Conservation (phyloP, 1,140 invertebrate species). For the Whitmania pigra region DNA sequence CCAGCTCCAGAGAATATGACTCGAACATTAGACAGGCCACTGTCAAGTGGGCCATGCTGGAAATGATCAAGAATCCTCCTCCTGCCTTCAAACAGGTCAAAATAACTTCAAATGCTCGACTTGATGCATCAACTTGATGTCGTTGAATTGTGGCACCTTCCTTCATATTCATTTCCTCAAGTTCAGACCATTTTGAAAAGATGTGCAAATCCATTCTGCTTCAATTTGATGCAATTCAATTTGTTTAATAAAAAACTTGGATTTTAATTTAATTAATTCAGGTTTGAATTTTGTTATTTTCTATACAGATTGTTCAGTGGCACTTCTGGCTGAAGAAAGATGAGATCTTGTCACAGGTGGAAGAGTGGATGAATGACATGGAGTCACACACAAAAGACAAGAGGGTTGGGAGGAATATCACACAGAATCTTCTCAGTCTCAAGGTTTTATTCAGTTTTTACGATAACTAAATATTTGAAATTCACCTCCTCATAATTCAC, state of each 20-base stretch:
- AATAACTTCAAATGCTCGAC: too few relatives aligned
- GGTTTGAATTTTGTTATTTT: slow-evolving; percentile 13
- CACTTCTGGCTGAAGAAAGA: slow-evolving; percentile 89
- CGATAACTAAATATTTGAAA: not conserved
- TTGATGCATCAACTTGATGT: too few relatives aligned
- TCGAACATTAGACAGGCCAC: slow-evolving; percentile 88
- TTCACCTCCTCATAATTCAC: not conserved
- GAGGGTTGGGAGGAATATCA: slow-evolving; percentile 54
- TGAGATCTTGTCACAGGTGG: slow-evolving; percentile 74
- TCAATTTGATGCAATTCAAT: too few relatives aligned
- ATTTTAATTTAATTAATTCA: too few relatives aligned
- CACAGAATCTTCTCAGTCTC: slow-evolving; percentile 60
- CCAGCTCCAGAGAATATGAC: slow-evolving; percentile 77
- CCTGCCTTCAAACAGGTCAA: slow-evolving; percentile 82
- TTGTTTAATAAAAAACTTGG: too few relatives aligned
- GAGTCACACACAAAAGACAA: slow-evolving; percentile 61
- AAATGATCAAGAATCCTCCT: slow-evolving; percentile 76
- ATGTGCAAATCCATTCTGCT: too few relatives aligned
- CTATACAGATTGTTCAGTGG: slow-evolving; percentile 65
- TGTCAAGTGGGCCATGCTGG: slow-evolving; percentile 87
- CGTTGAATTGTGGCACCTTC: too few relatives aligned
- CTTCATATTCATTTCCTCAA: too few relatives aligned
- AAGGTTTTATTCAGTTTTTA: slow-evolving; percentile 43
- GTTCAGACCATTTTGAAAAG: too few relatives aligned
- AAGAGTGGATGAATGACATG: slow-evolving; percentile 76